phyloP scores from a whole-genome alignment of 2,113 vertebrate genomes.

The Stegastes partitus region DNA sequence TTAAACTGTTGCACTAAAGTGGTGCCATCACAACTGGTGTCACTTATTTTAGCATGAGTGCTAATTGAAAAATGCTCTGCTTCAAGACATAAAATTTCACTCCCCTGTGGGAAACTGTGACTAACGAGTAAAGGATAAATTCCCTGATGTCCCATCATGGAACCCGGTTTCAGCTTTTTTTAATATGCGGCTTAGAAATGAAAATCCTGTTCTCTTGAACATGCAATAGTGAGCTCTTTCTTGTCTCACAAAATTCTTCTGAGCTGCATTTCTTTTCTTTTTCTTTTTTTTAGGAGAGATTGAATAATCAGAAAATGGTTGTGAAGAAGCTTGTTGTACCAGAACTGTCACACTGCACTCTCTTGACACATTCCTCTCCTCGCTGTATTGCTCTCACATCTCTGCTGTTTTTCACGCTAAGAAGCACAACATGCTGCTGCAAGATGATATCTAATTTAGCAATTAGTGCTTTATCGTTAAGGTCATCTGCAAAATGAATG shows the following conservation, averaged over 20 bases:
- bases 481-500: conserved; percentile 14
- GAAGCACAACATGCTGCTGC: conserved; percentile 34
- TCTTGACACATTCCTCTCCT: conserved; percentile 76
- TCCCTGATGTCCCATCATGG: conserved; percentile 10
- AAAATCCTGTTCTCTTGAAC: conserved; percentile 15
- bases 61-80: conserved; percentile 46
- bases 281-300: conserved; percentile 32
- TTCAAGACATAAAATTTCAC: conserved; percentile 28
- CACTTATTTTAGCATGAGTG: conserved; percentile 40
- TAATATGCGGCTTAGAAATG: conserved; percentile 1
- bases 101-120: conserved; percentile 25
- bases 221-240: conserved; percentile 9
- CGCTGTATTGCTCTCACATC: conserved; percentile 67
- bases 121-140: conserved; percentile 7
- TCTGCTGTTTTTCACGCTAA: conserved; percentile 56
- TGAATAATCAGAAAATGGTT: conserved; percentile 30
- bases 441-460: conserved; percentile 48
- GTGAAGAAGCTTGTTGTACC: conserved; percentile 46
- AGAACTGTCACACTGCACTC: conserved; percentile 63
- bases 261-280: conserved; percentile 35
- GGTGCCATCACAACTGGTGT: conserved; percentile 38
- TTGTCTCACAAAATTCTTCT: background rate
- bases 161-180: background rate
- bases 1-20: conserved; percentile 1
- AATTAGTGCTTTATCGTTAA: conserved; percentile 1